phyloP scores from a whole-genome alignment of 2,888 invertebrate species.

The Sialis fuliginosa region DNA sequence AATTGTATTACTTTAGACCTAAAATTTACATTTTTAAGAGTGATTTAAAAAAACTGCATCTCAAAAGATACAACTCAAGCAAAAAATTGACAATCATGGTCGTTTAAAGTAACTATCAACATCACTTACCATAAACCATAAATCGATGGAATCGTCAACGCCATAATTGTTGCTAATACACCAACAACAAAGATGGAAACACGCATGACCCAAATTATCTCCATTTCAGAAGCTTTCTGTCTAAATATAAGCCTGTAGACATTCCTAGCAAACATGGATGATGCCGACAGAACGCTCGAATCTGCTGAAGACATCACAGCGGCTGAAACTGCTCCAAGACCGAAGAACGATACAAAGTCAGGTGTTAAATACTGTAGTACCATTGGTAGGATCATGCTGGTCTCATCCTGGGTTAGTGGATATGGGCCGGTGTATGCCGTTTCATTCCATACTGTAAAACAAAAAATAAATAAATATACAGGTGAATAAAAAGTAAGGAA shows the following conservation, averaged over 20 bases:
- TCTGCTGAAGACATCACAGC: conserved; percentile 99
- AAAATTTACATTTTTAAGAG: no score
- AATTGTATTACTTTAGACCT: no score
- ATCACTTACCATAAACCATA: conserved; percentile 79
- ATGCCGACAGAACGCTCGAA: conserved; percentile 93
- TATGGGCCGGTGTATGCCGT: conserved; percentile 65
- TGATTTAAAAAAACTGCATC: no score
- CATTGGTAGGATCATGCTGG: conserved; percentile 91
- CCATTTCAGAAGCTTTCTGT: conserved; percentile 91
- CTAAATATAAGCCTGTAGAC: conserved; percentile 95
- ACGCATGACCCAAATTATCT: conserved; percentile 94
- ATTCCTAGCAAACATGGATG: conserved; percentile 98
- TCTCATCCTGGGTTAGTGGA: conserved; percentile 59
- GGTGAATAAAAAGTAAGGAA: not conserved
- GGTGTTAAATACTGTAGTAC: conserved; percentile 95
- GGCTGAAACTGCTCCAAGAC: conserved; percentile 94
- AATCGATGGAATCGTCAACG: conserved; percentile 90
- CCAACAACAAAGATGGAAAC: conserved; percentile 83
- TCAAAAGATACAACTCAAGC: no score
- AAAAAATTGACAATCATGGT: no score
- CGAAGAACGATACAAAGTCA: conserved; percentile 90
- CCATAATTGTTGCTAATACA: conserved; percentile 84
- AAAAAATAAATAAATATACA: not conserved
- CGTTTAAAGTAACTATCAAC: no score
- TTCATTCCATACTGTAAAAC: conserved; percentile 77